These are phyloP conservation scores for Lates calcarifer DNA, from an alignment of 2,113 vertebrate genomes.

Conservation along the genomic window DNA sequence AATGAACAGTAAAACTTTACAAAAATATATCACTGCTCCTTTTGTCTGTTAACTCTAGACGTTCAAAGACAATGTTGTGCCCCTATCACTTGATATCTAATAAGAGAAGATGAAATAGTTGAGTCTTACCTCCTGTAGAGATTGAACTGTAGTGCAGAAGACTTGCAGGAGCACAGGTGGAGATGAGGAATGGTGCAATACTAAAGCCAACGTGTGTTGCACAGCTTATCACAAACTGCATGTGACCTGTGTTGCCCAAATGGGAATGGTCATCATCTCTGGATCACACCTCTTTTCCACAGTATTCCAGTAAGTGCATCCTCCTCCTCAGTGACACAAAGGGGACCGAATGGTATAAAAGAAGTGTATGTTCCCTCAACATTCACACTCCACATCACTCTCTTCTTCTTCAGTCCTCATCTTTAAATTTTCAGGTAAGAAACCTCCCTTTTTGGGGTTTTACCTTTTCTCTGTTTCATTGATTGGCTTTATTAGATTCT, in stretches of 20 bases:
- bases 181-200: slow-evolving; percentile 33
- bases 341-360: slow-evolving; percentile 75
- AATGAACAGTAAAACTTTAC: neutral
- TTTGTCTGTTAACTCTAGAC: neutral
- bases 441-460: neutral
- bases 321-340: slow-evolving; percentile 64
- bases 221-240: slow-evolving; percentile 57
- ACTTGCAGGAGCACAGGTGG: slow-evolving; percentile 29
- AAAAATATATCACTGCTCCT: neutral
- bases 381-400: slow-evolving; percentile 43
- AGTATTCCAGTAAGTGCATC: slow-evolving; percentile 63
- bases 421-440: slow-evolving; percentile 63
- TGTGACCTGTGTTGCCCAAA: slow-evolving; percentile 58
- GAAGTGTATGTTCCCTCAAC: slow-evolving; percentile 49
- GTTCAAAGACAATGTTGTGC: neutral
- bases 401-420: slow-evolving; percentile 9
- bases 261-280: slow-evolving; percentile 63
- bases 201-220: slow-evolving; percentile 37
- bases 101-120: slow-evolving; percentile 11
- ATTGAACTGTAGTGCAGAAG: slow-evolving; percentile 32
- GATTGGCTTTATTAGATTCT: neutral
- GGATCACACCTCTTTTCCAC: slow-evolving; percentile 73
- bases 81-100: neutral
- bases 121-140: slow-evolving; percentile 61
- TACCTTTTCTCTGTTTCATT: neutral